Conservation (phyloP, 1,140 invertebrate species). For the Acromyrmex charruanus region DNA sequence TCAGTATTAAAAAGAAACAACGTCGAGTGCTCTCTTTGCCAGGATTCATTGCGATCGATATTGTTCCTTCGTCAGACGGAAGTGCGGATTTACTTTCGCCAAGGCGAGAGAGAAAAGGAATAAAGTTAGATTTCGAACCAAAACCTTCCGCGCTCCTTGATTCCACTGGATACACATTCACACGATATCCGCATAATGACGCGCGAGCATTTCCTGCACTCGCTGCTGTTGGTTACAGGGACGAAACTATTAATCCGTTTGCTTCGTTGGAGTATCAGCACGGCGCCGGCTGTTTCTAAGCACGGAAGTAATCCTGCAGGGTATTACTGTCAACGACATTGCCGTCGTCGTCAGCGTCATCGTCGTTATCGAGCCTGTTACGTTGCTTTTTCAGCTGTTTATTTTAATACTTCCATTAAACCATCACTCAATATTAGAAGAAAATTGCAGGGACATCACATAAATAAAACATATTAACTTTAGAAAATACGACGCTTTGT, state of each 20-base stretch:
- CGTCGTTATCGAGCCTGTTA: not conserved
- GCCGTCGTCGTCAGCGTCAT: not conserved
- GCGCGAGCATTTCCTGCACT: slow-evolving; percentile 4
- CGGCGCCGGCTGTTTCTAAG: slow-evolving; percentile 65
- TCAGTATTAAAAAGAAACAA: slow-evolving; percentile 44
- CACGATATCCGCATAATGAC: slow-evolving; percentile 38
- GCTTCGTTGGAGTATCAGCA: slow-evolving; percentile 55
- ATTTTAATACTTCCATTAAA: not conserved
- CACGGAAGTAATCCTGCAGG: slow-evolving; percentile 65
- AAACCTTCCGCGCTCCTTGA: not conserved
- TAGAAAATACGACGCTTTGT: not conserved
- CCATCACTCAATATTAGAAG: not conserved
- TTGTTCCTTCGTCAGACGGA: slow-evolving; percentile 23
- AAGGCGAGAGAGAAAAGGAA: slow-evolving; percentile 4
- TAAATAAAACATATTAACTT: not conserved
- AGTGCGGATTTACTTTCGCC: slow-evolving; percentile 4
- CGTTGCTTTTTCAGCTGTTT: slow-evolving; percentile 15
- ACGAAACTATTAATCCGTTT: slow-evolving; percentile 71
- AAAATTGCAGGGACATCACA: not conserved
- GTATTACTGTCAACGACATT: slow-evolving; percentile 54
- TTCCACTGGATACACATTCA: slow-evolving; percentile 27
- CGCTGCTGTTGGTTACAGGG: slow-evolving; percentile 20
- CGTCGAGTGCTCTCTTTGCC: not conserved
- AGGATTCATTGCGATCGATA: slow-evolving; percentile 32
- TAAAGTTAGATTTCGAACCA: slow-evolving; percentile 42